phyloP scores from a whole-genome alignment of 2,888 invertebrate species.

The Cyaniris semiargus region DNA sequence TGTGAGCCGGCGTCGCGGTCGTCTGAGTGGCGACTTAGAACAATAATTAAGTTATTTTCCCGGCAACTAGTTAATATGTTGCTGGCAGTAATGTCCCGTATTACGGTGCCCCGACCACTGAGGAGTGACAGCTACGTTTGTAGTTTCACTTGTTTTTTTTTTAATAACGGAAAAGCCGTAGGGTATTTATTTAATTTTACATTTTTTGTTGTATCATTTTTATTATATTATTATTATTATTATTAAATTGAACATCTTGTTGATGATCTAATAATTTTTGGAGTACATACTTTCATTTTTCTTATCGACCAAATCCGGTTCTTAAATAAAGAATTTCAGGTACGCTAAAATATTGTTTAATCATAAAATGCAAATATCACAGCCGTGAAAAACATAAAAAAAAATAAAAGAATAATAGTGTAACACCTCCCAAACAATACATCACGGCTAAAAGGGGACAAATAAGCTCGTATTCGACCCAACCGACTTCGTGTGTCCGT shows the following conservation, averaged over 20 bases:
- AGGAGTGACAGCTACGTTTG: slow-evolving; percentile 2
- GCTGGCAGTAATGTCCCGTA: slow-evolving; percentile 47
- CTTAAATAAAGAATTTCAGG: background rate
- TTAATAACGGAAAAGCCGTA: background rate
- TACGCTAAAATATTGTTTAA: background rate
- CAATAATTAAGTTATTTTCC: slow-evolving; percentile 61
- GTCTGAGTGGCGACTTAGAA: slow-evolving; percentile 45
- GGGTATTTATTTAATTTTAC: background rate
- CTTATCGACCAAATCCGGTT: background rate
- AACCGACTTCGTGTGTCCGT: slow-evolving; percentile 72
- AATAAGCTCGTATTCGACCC: slow-evolving; percentile 71
- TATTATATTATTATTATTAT: no score
- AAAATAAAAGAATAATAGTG: slow-evolving; percentile 39
- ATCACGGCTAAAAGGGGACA: slow-evolving; percentile 51
- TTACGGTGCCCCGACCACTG: background rate
- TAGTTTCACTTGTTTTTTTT: slow-evolving; percentile 3
- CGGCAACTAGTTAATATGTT: slow-evolving; percentile 53
- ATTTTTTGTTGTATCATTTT: no score
- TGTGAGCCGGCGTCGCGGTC: slow-evolving; percentile 3
- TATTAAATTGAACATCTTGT: no score
- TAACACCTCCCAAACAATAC: slow-evolving; percentile 47
- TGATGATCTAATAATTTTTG: no score
- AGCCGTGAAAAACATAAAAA: slow-evolving; percentile 31
- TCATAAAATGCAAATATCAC: background rate
- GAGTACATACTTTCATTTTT: background rate